These are phyloP conservation scores for Callaeas wilsoni DNA, from an alignment of 2,113 vertebrate species.

Conservation along the genomic window DNA sequence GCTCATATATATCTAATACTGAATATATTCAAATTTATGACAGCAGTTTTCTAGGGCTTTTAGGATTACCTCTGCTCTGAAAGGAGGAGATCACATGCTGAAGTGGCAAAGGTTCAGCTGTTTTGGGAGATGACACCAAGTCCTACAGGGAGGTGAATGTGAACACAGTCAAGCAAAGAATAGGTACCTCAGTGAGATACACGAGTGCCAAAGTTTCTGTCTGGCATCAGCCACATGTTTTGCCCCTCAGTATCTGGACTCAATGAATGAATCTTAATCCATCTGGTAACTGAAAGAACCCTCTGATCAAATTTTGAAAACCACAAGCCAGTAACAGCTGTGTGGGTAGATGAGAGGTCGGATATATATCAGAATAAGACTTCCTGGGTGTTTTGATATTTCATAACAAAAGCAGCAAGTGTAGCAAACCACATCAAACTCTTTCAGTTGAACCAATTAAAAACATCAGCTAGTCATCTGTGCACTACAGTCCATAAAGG, in stretches of 20 bases:
- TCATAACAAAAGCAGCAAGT: constrained; percentile 18
- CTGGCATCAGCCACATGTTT: not conserved
- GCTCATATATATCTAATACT: not conserved
- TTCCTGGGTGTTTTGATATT: constrained; percentile 14
- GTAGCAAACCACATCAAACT: constrained; percentile 45
- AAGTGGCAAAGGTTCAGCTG: not conserved
- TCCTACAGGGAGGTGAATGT: not conserved
- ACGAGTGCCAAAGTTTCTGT: not conserved
- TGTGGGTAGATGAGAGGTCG: not conserved
- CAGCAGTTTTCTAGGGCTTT: not conserved
- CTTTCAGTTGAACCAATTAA: not conserved
- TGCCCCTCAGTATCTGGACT: not conserved
- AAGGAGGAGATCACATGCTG: not conserved
- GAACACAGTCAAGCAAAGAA: not conserved
- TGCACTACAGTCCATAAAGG: not conserved
- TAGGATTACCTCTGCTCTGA: not conserved
- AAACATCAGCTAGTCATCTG: not conserved
- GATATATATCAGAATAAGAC: not conserved
- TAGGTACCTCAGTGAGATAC: not conserved
- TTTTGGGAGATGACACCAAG: not conserved
- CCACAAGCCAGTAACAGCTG: not conserved
- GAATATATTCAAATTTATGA: not conserved
- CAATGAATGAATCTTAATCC: not conserved
- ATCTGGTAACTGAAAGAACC: not conserved
- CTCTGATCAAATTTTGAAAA: not conserved